Percentiles rank a stretch among this genome's conserved stretches.
These are phyloP conservation scores for Myotis myotis DNA, from an alignment of 2,797 vertebrate species.

Conservation along the genomic window DNA sequence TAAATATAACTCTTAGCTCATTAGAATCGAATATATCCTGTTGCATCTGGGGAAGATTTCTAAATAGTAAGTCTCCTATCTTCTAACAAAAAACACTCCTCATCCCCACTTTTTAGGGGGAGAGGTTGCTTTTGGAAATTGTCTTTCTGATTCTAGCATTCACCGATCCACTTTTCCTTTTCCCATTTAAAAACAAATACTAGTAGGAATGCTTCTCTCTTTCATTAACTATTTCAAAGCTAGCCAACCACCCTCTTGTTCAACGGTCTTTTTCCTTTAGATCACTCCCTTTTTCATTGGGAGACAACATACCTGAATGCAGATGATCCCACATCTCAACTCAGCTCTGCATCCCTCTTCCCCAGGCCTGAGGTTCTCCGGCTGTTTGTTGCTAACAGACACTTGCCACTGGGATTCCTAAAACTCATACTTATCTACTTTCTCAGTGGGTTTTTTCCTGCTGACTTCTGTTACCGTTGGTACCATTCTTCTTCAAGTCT, in stretches of 20 bases:
- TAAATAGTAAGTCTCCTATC: background rate
- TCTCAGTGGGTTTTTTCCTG: background rate
- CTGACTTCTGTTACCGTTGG: background rate
- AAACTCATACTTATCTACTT: background rate
- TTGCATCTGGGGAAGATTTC: background rate
- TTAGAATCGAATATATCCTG: background rate
- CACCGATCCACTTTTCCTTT: background rate
- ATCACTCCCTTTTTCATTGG: background rate
- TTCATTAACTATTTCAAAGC: background rate
- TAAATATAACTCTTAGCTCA: background rate
- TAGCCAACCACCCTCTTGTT: background rate
- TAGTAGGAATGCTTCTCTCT: background rate
- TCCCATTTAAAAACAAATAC: background rate
- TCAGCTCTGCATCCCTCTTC: background rate
- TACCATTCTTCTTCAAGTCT: background rate
- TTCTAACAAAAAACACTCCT: background rate
- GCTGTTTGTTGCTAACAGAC: background rate
- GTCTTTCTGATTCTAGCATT: slow-evolving; percentile 15
- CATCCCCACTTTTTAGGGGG: background rate
- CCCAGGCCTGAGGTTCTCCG: background rate
- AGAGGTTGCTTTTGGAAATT: background rate
- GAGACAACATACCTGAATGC: background rate
- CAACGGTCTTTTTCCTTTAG: background rate
- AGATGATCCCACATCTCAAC: background rate
- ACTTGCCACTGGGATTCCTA: background rate